phyloP scores from a whole-genome alignment of 2,113 vertebrate species.

The Monarcha castaneiventris region DNA sequence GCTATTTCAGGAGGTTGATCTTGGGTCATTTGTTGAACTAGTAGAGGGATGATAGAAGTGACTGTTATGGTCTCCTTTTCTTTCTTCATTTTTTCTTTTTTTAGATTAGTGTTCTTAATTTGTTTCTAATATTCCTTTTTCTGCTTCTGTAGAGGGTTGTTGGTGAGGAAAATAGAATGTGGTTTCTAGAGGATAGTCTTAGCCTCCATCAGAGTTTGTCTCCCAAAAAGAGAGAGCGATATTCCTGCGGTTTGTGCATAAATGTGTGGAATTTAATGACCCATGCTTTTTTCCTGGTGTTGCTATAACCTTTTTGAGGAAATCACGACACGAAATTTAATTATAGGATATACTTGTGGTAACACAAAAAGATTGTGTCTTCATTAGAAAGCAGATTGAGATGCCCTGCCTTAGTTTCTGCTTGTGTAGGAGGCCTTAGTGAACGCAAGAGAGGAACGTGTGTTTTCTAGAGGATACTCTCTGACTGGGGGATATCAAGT shows the following conservation, averaged over 20 bases:
- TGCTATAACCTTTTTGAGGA: background rate
- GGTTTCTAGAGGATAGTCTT: background rate
- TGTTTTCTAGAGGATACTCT: background rate
- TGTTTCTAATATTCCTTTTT: background rate
- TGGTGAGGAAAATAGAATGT: background rate
- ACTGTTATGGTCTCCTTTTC: background rate
- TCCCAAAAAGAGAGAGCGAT: background rate
- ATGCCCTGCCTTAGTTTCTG: background rate
- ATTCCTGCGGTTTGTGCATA: background rate
- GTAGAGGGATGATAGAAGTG: background rate
- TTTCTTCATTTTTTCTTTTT: background rate
- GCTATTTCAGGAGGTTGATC: slow-evolving; percentile 34
- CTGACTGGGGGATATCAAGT: background rate
- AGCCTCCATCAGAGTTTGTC: background rate
- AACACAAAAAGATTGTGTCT: background rate
- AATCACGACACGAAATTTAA: background rate
- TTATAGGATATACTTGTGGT: background rate
- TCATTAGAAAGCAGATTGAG: background rate
- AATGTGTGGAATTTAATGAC: background rate
- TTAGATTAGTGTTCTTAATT: background rate
- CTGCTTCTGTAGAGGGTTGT: background rate
- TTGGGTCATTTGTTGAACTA: slow-evolving; percentile 23
- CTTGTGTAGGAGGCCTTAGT: background rate
- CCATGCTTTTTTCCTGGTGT: background rate
- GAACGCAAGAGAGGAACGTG: background rate